Conservation (phyloP, 2,888 invertebrate species). For the Mesochorus sp. region DNA sequence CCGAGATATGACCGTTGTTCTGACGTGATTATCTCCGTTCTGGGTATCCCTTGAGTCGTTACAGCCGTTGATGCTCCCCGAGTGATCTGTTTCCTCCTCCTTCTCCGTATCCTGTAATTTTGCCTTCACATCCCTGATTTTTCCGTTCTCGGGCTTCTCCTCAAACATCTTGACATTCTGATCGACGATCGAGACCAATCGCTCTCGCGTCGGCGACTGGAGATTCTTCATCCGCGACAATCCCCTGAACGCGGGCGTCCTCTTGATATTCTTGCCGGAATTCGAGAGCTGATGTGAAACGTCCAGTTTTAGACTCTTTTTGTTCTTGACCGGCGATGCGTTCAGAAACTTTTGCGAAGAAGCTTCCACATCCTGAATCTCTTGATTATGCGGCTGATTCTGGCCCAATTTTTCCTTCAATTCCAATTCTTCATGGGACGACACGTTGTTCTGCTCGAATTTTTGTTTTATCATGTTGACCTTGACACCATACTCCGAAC, state of each 20-base stretch:
- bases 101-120: constrained; percentile 16
- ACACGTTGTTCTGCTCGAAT: constrained; percentile 55
- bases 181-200: constrained; percentile 62
- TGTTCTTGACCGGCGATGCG: constrained; percentile 60
- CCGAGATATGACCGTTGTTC: constrained; percentile 64
- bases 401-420: constrained; percentile 9
- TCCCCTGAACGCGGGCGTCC: constrained; percentile 84
- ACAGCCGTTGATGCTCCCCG: background rate
- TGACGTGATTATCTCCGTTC: constrained; percentile 56
- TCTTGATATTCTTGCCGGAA: constrained; percentile 84
- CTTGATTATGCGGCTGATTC: background rate
- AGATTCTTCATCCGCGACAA: constrained; percentile 61
- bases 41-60: constrained; percentile 34
- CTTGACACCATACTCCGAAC: constrained; percentile 57
- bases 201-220: constrained; percentile 65
- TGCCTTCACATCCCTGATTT: constrained; percentile 35
- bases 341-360: constrained; percentile 54
- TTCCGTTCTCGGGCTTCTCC: constrained; percentile 67
- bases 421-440: no score
- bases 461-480: constrained; percentile 63
- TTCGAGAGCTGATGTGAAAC: constrained; percentile 83
- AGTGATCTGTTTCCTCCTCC: constrained; percentile 18
- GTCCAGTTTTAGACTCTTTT: constrained; percentile 69
- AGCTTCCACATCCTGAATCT: constrained; percentile 39
- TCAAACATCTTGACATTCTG: constrained; percentile 67